A percentile compares a stretch with the other conserved stretches of the same genome.
These are phyloP conservation scores for Bolborhynchus lineola DNA, from an alignment of 2,113 vertebrate genomes.

Conservation along the genomic window DNA sequence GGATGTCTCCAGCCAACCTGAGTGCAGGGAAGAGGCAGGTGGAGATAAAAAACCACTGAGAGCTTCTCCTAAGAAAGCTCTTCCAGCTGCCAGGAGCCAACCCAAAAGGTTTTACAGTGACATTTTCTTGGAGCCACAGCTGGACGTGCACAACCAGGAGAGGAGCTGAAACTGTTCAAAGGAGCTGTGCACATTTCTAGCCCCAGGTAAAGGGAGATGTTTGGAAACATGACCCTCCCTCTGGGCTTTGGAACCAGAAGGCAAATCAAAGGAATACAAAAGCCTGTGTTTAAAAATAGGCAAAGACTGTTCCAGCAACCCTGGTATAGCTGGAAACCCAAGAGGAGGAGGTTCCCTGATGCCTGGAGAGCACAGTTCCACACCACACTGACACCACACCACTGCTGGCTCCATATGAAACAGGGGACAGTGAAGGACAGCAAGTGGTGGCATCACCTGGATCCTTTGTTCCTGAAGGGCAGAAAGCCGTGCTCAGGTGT, in stretches of 20 bases:
- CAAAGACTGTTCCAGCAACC: neutral
- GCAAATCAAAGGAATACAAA: slow-evolving; percentile 49
- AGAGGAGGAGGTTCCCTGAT: neutral
- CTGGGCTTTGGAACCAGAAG: slow-evolving; percentile 46
- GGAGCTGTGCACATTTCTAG: slow-evolving; percentile 43
- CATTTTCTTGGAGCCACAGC: slow-evolving; percentile 30
- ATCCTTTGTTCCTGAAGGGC: neutral
- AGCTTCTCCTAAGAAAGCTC: neutral
- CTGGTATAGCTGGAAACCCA: neutral
- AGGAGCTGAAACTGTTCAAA: neutral
- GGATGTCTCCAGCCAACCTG: neutral
- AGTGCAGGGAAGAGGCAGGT: neutral
- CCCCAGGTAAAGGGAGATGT: slow-evolving; percentile 31
- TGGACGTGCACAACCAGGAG: slow-evolving; percentile 2
- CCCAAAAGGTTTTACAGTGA: neutral
- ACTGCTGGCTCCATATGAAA: neutral
- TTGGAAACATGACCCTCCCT: neutral
- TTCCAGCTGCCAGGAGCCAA: neutral
- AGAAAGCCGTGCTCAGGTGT: neutral
- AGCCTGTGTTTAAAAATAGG: slow-evolving; percentile 25
- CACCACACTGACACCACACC: neutral
- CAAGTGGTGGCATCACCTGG: neutral
- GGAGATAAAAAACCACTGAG: neutral
- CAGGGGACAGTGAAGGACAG: neutral
- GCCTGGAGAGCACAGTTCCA: neutral